phyloP scores from a whole-genome alignment of 2,113 vertebrate genomes.

The Brachirus orientalis region DNA sequence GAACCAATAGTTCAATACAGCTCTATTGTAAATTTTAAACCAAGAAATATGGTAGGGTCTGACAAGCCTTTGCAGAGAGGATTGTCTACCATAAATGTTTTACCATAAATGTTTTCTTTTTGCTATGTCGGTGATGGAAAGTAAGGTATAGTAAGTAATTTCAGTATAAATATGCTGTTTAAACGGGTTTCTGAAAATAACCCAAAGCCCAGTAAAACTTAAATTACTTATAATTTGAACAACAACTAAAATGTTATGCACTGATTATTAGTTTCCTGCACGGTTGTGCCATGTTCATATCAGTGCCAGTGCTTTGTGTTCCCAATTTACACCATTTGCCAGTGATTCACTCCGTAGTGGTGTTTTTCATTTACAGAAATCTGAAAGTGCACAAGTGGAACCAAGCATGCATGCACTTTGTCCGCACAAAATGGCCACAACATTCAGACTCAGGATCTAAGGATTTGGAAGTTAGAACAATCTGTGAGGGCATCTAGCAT shows the following conservation, averaged over 20 bases:
- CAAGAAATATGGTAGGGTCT: not conserved
- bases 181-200: slow-evolving; percentile 1
- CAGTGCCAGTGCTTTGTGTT: slow-evolving; percentile 31
- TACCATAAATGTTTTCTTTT: too few relatives aligned
- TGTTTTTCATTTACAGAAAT: slow-evolving; percentile 67
- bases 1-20: too few relatives aligned
- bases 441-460: slow-evolving; percentile 60
- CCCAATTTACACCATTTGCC: slow-evolving; percentile 51
- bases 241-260: slow-evolving; percentile 8
- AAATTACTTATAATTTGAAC: not conserved
- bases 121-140: not conserved
- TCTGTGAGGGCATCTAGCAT: slow-evolving; percentile 70
- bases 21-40: too few relatives aligned
- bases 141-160: not conserved
- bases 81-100: too few relatives aligned
- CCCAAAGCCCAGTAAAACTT: too few relatives aligned
- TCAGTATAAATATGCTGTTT: not conserved
- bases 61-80: too few relatives aligned
- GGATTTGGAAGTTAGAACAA: slow-evolving; percentile 74
- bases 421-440: slow-evolving; percentile 54
- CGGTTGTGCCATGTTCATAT: slow-evolving; percentile 10
- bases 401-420: slow-evolving; percentile 62
- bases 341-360: slow-evolving; percentile 38
- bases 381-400: slow-evolving; percentile 69
- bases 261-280: slow-evolving; percentile 3